Base-by-base conservation (phyloP, 1,140 invertebrate genomes). In the Drosophila asahinai region DNA sequence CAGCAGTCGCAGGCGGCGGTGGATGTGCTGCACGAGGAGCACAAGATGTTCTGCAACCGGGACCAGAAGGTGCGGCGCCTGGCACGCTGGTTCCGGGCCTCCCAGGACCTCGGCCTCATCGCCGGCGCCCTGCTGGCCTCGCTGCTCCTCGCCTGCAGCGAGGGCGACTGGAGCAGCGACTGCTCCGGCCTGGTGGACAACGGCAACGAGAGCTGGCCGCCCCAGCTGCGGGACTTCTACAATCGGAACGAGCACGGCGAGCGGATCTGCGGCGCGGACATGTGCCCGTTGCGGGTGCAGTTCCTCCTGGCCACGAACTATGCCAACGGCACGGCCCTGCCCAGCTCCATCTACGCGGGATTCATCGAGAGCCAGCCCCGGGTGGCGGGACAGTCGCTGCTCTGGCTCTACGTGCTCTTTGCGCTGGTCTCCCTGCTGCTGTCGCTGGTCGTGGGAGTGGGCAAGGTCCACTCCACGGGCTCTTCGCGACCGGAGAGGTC, bases 381-480 rank as follows among this genome's bases (percentile, higher is more conserved):
- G 7, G 60, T 67, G n/a, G 94, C 94, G 1, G 93, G 94, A 1
- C 93, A 93, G 30, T 92, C 95, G 27, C 75, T 96, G 14, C 93
- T 95, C 7, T 94, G 94, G 58, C 92, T 95, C 0, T 96, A 95
- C 80, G 92, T 95, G 0, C 93, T 94, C 2, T 92, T 95, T 49
- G 93, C 94, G 8, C 77, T 94, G 0, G 79, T 94, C 12, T 94
- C 94, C 3, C 89, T 95, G 60, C 80, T 94, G 5, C 87, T 95
- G 6, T 94, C 95, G 0, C 92, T 93, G 25, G 87, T 94, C 38
- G 86, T 93, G 0, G 27, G 70, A 45, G 68, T 80, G n/a, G 93
- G 92, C 5, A 92, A 67, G n/a, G 60, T 89, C 0, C 91, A 93
- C 4, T 90, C 91, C 5, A 79, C 82, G 5, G 60, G 92, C 60